A percentile compares a stretch with the other conserved stretches of the same genome.
Evolutionary conservation across 2,797 vertebrate species (phyloP).

Genomic region (Salarias fasciatus): DNA sequence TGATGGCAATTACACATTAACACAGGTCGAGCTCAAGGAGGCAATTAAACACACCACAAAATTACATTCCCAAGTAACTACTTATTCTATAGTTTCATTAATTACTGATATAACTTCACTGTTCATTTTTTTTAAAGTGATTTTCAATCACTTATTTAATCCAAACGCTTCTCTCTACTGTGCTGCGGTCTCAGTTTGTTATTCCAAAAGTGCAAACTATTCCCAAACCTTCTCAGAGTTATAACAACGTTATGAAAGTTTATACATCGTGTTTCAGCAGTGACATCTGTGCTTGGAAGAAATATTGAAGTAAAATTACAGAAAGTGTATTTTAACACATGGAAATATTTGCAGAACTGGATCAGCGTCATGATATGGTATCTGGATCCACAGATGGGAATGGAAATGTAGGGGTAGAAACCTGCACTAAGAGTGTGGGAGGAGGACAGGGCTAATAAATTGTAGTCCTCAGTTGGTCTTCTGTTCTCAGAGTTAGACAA

Average conservation of each 20-base stretch:
- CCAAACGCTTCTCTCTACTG: no score
- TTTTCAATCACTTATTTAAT: no score
- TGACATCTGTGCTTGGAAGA: not conserved
- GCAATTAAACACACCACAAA: no score
- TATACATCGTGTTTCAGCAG: slow-evolving; percentile 12
- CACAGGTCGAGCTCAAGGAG: no score
- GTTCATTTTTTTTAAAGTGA: no score
- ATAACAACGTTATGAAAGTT: slow-evolving; percentile 1
- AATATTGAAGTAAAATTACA: slow-evolving; percentile 5
- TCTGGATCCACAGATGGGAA: slow-evolving; percentile 18
- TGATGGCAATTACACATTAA: no score
- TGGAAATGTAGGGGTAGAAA: slow-evolving; percentile 16
- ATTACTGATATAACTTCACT: no score
- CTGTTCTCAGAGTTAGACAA: slow-evolving; percentile 34
- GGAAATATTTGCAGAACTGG: slow-evolving; percentile 14
- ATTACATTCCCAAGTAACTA: no score
- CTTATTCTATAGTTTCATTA: no score
- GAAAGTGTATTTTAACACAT: not conserved
- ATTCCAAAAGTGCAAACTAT: not conserved
- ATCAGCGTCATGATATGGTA: slow-evolving; percentile 21
- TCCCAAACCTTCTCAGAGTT: not conserved
- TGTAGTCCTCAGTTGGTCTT: slow-evolving; percentile 6
- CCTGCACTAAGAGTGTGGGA: slow-evolving; percentile 17
- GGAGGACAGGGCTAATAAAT: slow-evolving; percentile 42
- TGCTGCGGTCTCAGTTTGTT: no score